These are phyloP conservation scores for Macrobrachium nipponense DNA, from an alignment of 1,140 invertebrate genomes.

Conservation along the genomic window DNA sequence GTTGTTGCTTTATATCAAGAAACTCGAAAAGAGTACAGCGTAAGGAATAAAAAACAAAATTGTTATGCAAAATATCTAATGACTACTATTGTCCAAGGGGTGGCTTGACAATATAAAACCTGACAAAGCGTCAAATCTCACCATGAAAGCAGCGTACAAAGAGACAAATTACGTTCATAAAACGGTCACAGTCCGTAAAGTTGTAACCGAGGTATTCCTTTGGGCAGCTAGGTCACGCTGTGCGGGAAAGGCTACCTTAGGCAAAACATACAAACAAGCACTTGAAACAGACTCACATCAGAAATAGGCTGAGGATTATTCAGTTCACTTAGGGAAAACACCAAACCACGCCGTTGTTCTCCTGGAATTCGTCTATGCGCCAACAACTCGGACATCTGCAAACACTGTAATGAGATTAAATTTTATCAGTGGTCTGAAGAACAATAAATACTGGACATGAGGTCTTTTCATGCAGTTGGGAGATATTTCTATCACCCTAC, in stretches of 20 bases:
- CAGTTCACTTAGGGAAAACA: slow-evolving; percentile 27
- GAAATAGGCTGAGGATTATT: slow-evolving; percentile 39
- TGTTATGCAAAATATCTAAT: too few relatives aligned
- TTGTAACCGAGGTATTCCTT: not conserved
- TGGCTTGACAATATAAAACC: too few relatives aligned
- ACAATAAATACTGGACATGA: not conserved
- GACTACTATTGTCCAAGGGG: too few relatives aligned
- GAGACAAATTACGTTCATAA: too few relatives aligned
- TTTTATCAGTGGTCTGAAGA: not conserved
- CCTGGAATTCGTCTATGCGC: slow-evolving; percentile 46
- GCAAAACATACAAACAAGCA: not conserved
- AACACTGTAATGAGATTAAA: slow-evolving; percentile 34
- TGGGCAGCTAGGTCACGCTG: not conserved
- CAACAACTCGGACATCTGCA: slow-evolving; percentile 48
- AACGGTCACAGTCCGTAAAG: too few relatives aligned
- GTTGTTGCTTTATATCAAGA: too few relatives aligned
- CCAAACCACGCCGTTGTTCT: slow-evolving; percentile 15
- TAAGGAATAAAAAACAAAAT: too few relatives aligned
- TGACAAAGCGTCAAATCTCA: too few relatives aligned
- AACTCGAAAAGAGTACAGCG: too few relatives aligned
- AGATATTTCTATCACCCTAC: not conserved
- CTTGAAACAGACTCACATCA: slow-evolving; percentile 36
- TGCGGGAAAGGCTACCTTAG: not conserved
- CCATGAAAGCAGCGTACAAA: too few relatives aligned
- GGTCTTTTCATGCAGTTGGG: not conserved